Evolutionary conservation across 2,888 invertebrate species (phyloP), one percentile per base, ranked within the genome.

Genomic region (Alcis repandata): DNA sequence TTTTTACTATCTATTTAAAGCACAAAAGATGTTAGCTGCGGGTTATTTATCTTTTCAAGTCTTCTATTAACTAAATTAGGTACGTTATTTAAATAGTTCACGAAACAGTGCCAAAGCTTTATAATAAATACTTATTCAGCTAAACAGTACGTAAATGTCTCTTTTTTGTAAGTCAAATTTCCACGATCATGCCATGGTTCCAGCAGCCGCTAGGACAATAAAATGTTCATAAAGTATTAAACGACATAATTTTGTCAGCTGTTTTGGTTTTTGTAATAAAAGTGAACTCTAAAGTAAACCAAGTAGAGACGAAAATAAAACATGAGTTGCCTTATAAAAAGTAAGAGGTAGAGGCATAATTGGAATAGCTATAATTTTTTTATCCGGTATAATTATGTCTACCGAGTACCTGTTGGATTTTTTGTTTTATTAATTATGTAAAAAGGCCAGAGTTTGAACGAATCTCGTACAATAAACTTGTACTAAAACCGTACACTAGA

Each of bases 121-220:
- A 27, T n/a, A n/a, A n/a, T n/a, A n/a, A n/a, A n/a, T 19, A 22
- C 38, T 22, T n/a, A 10, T 2, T 40, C 9, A 20, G 22, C 4
- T 20, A 0, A 20, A 54, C 8, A 17, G 27, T 32, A 2, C 32
- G 36, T 2, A 45, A 56, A 43, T 45, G 38, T 38, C n/a, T 38
- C 22, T n/a, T 32, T 27, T 59, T 40, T 48, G 32, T 48, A 8
- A 45, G 43, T 56, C 19, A 45, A 45, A 45, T 56, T n/a, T 9
- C 22, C n/a, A 15, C 2, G 32, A 17, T 54, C 13, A 17, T 54
- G 19, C n/a, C 11, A 32, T 27, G 43, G 27, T 17, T 41, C 27
- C 10, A 15, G 22, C 36, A 20, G 53, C 13, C 8, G 15, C 27
- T 0, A 22, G 9, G 1, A 19, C 40, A 22, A 53, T 53, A 22